Conservation (phyloP, 2,797 vertebrate species). For the Steatocranus sp. region DNA sequence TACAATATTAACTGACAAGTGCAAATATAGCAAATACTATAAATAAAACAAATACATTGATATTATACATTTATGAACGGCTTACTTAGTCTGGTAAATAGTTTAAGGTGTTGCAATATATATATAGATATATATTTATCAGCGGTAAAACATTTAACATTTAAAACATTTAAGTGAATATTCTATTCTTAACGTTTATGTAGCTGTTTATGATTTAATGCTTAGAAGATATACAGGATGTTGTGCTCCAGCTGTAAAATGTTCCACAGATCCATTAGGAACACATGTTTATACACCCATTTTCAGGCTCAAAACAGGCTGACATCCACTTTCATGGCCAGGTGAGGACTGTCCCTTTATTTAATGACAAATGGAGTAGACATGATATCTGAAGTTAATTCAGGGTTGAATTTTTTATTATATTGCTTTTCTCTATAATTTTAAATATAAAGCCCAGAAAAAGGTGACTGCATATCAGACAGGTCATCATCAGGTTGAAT, state of each 20-base stretch:
- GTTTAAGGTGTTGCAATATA: neutral
- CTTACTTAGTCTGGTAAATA: neutral
- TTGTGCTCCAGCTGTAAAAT: neutral
- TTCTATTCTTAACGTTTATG: neutral
- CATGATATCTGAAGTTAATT: neutral
- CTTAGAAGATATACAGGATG: neutral
- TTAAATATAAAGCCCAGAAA: neutral
- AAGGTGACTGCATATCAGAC: neutral
- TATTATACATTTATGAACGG: neutral
- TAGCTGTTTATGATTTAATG: neutral
- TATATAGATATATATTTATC: neutral
- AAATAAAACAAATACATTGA: neutral
- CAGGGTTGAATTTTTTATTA: neutral
- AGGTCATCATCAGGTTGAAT: neutral
- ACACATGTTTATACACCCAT: neutral
- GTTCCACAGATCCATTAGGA: neutral
- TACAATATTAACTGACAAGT: neutral
- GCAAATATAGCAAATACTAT: neutral
- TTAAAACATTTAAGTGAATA: neutral
- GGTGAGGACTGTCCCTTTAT: neutral
- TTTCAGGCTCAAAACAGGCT: neutral
- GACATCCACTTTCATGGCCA: neutral
- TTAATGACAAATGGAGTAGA: neutral
- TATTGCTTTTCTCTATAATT: neutral
- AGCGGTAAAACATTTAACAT: neutral